Percentiles rank a stretch among this genome's conserved stretches.
Conservation (phyloP, 2,888 invertebrate genomes). For the Microctonus aethiopoides region DNA sequence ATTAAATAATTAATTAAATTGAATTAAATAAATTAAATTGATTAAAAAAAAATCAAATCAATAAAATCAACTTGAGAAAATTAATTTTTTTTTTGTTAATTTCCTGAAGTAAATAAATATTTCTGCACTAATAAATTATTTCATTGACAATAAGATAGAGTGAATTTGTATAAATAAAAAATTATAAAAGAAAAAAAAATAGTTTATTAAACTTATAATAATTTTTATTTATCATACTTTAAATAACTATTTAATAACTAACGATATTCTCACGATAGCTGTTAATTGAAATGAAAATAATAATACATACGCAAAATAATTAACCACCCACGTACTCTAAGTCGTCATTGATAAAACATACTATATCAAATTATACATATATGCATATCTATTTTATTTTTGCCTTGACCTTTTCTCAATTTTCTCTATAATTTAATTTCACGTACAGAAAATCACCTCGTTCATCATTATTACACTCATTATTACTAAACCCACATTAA, state of each 20-base stretch:
- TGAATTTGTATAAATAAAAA: too few relatives aligned
- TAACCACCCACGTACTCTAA: slow-evolving; percentile 11
- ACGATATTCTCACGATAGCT: slow-evolving; percentile 31
- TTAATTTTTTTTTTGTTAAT: too few relatives aligned
- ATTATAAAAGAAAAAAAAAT: neutral
- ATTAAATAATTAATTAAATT: too few relatives aligned
- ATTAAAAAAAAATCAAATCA: too few relatives aligned
- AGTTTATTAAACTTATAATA: neutral
- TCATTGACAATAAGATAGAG: too few relatives aligned
- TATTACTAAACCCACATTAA: neutral
- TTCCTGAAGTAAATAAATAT: too few relatives aligned
- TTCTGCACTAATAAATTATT: too few relatives aligned
- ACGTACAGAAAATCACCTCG: neutral
- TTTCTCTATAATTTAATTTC: neutral
- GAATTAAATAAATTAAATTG: too few relatives aligned
- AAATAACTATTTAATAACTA: slow-evolving; percentile 20
- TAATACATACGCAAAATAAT: slow-evolving; percentile 27
- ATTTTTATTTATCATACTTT: slow-evolving; percentile 23
- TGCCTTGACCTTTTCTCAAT: slow-evolving; percentile 14
- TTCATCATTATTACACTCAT: neutral
- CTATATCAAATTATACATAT: neutral
- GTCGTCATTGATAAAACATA: slow-evolving; percentile 6
- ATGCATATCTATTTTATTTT: neutral
- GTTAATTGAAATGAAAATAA: slow-evolving; percentile 38
- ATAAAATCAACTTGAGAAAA: too few relatives aligned